Evolutionary conservation across 1,140 invertebrate genomes (phyloP).

Genomic region (Drosophila mayri): DNA sequence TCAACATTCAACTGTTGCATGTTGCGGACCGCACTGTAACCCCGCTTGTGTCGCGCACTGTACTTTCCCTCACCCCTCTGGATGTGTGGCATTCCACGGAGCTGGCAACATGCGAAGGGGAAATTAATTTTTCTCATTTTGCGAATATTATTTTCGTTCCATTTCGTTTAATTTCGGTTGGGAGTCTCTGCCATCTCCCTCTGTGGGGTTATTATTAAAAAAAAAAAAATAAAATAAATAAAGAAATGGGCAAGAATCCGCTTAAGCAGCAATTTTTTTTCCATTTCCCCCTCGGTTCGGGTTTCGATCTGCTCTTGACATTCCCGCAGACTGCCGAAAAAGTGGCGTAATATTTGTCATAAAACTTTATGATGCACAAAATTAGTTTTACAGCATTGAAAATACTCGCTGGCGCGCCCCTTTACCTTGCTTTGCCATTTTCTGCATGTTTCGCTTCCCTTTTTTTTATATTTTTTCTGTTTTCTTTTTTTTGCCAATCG

Average conservation of each 20-base stretch:
- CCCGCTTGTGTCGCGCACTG: not conserved
- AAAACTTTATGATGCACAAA: conserved; percentile 81
- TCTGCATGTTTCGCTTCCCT: not conserved
- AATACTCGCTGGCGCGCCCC: conserved; percentile 6
- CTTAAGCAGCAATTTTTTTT: conserved; percentile 64
- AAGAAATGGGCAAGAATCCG: conserved; percentile 51
- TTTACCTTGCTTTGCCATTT: not conserved
- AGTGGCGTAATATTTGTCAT: conserved; percentile 78
- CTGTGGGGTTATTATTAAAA: conserved; percentile 57
- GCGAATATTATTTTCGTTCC: conserved; percentile 65
- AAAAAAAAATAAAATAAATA: not conserved
- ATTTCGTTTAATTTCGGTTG: conserved; percentile 49
- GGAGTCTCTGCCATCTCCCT: conserved; percentile 8
- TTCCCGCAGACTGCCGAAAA: conserved; percentile 70
- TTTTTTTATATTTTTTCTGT: not conserved
- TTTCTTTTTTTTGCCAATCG: conserved; percentile 38
- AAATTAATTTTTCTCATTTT: conserved; percentile 78
- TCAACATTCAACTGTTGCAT: conserved; percentile 26
- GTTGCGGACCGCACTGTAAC: conserved; percentile 1
- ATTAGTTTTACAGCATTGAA: conserved; percentile 79
- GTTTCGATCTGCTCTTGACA: conserved; percentile 65
- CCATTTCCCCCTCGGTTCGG: conserved; percentile 16
- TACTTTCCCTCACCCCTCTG: not conserved
- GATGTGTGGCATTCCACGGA: conserved; percentile 11
- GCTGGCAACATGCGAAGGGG: conserved; percentile 6